A percentile compares a stretch with the other conserved stretches of the same genome.
These are phyloP conservation scores for Aquatica leii DNA, from an alignment of 2,888 invertebrate species.

Conservation along the genomic window DNA sequence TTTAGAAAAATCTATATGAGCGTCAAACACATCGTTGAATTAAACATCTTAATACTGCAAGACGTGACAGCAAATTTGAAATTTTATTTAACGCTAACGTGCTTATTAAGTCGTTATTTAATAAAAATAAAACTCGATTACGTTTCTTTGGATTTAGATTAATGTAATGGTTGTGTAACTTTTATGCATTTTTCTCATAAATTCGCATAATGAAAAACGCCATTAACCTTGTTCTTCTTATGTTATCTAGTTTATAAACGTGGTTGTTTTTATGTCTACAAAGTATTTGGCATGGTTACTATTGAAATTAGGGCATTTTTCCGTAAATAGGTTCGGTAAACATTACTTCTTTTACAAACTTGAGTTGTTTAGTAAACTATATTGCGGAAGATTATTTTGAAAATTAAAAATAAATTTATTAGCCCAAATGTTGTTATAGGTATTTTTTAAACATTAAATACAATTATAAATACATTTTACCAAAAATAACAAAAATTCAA, in stretches of 20 bases:
- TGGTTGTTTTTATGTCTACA: conserved; percentile 20
- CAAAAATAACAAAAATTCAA: too few relatives aligned
- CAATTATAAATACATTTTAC: too few relatives aligned
- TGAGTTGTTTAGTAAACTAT: too few relatives aligned
- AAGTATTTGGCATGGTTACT: conserved; percentile 21
- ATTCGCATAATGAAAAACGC: background rate
- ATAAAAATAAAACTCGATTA: background rate
- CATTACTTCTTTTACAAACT: too few relatives aligned
- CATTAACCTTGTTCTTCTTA: conserved; percentile 24
- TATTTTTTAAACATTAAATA: too few relatives aligned
- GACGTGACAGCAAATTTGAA: too few relatives aligned
- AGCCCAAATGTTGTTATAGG: conserved; percentile 3
- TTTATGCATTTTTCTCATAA: conserved; percentile 9
- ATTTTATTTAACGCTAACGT: background rate
- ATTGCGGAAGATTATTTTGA: too few relatives aligned
- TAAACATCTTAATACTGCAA: too few relatives aligned
- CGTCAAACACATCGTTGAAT: background rate
- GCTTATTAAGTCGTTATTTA: background rate
- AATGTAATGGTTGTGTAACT: conserved; percentile 4
- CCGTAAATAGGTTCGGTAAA: too few relatives aligned
- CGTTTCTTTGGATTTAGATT: conserved; percentile 12
- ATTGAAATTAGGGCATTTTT: conserved; percentile 14
- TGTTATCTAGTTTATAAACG: conserved; percentile 18
- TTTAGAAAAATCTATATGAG: too few relatives aligned
- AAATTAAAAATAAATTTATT: too few relatives aligned